Conservation (phyloP, 2,113 vertebrate species). For the Phrynosoma platyrhinos region DNA sequence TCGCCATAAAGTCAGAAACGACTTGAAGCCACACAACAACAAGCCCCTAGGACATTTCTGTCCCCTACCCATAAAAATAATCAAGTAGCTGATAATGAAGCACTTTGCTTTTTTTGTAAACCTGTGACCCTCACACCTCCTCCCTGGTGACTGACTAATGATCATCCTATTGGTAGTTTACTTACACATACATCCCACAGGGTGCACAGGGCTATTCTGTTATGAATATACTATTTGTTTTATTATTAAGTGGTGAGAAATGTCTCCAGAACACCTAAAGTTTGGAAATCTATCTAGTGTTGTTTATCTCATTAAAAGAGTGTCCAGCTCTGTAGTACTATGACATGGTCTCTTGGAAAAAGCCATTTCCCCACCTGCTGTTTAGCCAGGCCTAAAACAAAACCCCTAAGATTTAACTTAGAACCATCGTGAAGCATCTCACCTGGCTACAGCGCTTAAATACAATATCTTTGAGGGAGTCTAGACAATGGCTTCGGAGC, state of each 20-base stretch:
- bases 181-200: too few relatives aligned
- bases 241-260: slow-evolving; percentile 19
- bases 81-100: too few relatives aligned
- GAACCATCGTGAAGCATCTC: slow-evolving; percentile 42
- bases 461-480: slow-evolving; percentile 88
- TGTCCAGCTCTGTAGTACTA: slow-evolving; percentile 52
- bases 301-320: slow-evolving; percentile 52
- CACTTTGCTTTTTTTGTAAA: too few relatives aligned
- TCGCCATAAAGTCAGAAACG: too few relatives aligned
- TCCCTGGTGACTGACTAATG: too few relatives aligned
- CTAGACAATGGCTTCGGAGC: slow-evolving; percentile 86
- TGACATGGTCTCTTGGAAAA: slow-evolving; percentile 46
- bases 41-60: too few relatives aligned
- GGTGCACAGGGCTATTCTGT: too few relatives aligned
- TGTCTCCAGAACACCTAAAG: not conserved
- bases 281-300: slow-evolving; percentile 2
- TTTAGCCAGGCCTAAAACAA: slow-evolving; percentile 50
- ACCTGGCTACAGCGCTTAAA: slow-evolving; percentile 88
- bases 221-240: not conserved
- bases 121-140: too few relatives aligned
- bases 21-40: too few relatives aligned
- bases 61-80: too few relatives aligned
- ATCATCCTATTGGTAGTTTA: too few relatives aligned
- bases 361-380: slow-evolving; percentile 31
- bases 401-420: slow-evolving; percentile 52